Evolutionary conservation across 2,113 vertebrate species (phyloP).

Genomic region (Gadus chalcogrammus): DNA sequence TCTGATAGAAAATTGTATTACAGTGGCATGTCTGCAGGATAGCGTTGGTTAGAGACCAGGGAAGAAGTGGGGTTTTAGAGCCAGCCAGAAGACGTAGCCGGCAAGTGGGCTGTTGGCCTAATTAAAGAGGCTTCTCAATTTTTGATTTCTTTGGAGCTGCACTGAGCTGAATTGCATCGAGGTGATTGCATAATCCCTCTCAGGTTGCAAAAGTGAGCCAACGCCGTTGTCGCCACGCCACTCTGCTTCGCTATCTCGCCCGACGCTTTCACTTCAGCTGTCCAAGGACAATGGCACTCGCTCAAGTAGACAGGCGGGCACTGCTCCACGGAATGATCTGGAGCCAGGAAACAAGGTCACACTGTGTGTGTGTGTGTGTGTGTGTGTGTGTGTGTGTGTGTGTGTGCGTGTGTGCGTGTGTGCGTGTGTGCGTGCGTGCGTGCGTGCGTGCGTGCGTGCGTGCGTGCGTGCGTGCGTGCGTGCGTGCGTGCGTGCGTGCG

Average conservation of each 20-base stretch:
- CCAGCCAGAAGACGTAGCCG: too few relatives aligned
- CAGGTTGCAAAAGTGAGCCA: background rate
- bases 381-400: background rate
- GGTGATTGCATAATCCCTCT: background rate
- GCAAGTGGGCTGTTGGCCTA: too few relatives aligned
- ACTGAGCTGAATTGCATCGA: background rate
- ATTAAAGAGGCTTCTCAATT: too few relatives aligned
- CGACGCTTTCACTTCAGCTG: conserved; percentile 4
- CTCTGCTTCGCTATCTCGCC: conserved; percentile 24
- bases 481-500: conserved; percentile 4
- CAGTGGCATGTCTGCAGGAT: too few relatives aligned
- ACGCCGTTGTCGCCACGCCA: background rate
- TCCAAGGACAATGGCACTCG: conserved; percentile 31
- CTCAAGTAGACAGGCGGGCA: conserved; percentile 17
- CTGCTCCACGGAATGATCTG: conserved; percentile 29
- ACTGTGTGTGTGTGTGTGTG: background rate
- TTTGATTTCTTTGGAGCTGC: background rate
- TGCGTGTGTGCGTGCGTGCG: conserved; percentile 18
- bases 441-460: conserved; percentile 2
- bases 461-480: background rate
- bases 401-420: conserved; percentile 6
- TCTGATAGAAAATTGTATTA: too few relatives aligned
- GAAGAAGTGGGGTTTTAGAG: too few relatives aligned
- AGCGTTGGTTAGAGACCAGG: too few relatives aligned
- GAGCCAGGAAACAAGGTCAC: conserved; percentile 20